These are phyloP conservation scores for Trachymyrmex cornetzi DNA, from an alignment of 1,140 invertebrate species.

Conservation along the genomic window DNA sequence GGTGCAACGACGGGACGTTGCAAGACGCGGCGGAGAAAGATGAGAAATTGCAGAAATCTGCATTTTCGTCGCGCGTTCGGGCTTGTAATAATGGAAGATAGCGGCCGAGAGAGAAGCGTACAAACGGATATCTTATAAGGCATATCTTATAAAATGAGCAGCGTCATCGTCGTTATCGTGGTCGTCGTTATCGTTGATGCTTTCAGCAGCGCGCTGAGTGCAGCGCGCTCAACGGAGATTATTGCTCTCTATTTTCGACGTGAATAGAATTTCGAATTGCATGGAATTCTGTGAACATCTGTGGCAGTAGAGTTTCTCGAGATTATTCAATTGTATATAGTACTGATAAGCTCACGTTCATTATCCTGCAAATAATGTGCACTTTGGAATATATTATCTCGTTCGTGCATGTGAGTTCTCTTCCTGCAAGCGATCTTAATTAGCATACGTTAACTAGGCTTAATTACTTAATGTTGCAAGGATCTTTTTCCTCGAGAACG, in stretches of 20 bases:
- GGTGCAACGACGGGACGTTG: conserved; percentile 25
- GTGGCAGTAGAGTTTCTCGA: not conserved
- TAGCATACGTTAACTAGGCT: conserved; percentile 11
- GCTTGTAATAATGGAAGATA: conserved; percentile 21
- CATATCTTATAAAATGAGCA: conserved; percentile 41
- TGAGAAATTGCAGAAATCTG: conserved; percentile 52
- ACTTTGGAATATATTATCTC: conserved; percentile 14
- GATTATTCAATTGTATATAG: not conserved
- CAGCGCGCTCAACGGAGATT: not conserved
- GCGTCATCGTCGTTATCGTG: not conserved
- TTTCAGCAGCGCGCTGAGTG: not conserved
- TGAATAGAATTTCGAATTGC: not conserved
- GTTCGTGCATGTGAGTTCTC: not conserved
- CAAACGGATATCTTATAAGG: not conserved
- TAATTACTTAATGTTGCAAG: conserved; percentile 44
- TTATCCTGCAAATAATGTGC: conserved; percentile 19
- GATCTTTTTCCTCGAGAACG: conserved; percentile 1
- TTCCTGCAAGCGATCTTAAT: conserved; percentile 21
- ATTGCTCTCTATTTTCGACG: not conserved
- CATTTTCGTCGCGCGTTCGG: conserved; percentile 46
- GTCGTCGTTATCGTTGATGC: not conserved
- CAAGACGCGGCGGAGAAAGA: conserved; percentile 24
- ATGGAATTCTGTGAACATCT: not conserved
- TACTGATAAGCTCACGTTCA: not conserved
- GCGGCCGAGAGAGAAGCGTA: not conserved